phyloP scores from a whole-genome alignment of 1,140 invertebrate genomes.

The Ceratitis capitata region DNA sequence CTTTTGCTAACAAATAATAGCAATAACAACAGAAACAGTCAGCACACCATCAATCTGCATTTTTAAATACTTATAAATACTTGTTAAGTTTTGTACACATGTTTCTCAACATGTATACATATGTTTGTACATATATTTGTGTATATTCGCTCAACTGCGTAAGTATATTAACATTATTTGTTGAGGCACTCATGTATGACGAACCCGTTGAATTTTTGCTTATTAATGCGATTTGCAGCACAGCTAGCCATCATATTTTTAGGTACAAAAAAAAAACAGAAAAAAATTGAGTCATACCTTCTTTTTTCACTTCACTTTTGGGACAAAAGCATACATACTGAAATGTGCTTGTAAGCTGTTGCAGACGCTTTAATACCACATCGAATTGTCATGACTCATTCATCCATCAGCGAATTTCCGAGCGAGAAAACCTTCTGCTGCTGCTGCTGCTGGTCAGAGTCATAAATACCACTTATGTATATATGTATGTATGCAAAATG shows the following conservation, averaged over 20 bases:
- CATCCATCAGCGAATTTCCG: neutral
- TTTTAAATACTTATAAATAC: neutral
- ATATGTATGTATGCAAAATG: neutral
- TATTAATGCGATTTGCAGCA: slow-evolving; percentile 32
- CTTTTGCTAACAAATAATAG: neutral
- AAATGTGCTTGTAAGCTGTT: neutral
- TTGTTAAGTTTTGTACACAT: neutral
- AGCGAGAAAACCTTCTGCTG: neutral
- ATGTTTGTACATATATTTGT: no score
- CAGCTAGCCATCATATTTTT: neutral
- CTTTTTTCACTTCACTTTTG: neutral
- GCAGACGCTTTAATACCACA: neutral
- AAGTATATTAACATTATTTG: slow-evolving; percentile 11
- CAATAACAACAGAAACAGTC: neutral
- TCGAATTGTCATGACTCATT: neutral
- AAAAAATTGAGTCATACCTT: slow-evolving; percentile 17
- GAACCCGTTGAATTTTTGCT: slow-evolving; percentile 33
- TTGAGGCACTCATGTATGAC: slow-evolving; percentile 2
- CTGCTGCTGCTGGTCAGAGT: neutral
- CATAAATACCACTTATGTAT: neutral
- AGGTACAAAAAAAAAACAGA: neutral
- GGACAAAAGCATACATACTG: neutral
- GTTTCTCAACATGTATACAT: no score
- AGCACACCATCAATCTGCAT: neutral
- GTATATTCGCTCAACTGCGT: neutral